A percentile compares a stretch with the other conserved stretches of the same genome.
Conservation (phyloP, 2,888 invertebrate genomes). For the Alcis repandata region DNA sequence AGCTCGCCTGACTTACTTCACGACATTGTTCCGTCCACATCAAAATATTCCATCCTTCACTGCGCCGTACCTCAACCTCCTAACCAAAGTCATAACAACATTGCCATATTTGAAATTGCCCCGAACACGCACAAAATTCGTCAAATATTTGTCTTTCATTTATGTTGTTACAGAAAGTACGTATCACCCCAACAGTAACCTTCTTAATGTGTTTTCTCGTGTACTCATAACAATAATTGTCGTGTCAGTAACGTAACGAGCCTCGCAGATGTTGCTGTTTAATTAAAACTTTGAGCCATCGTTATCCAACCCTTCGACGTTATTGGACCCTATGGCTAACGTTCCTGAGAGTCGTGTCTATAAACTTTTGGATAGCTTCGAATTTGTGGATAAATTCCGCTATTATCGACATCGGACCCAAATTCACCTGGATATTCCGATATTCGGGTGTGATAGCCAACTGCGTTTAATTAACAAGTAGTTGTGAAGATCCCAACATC, state of each 20-base stretch:
- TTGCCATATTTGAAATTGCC: constrained; percentile 11
- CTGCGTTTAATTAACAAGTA: constrained; percentile 59
- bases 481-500: constrained; percentile 54
- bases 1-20: constrained; percentile 34
- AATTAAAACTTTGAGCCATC: constrained; percentile 82
- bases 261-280: constrained; percentile 79
- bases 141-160: constrained; percentile 14
- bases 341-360: constrained; percentile 57
- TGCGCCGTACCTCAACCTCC: constrained; percentile 3
- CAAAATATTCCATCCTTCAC: constrained; percentile 29
- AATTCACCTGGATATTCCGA: constrained; percentile 46
- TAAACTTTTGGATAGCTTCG: constrained; percentile 66
- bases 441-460: constrained; percentile 44
- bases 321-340: constrained; percentile 64
- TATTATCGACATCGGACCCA: constrained; percentile 56
- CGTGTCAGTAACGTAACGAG: constrained; percentile 67
- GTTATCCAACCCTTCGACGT: constrained; percentile 74
- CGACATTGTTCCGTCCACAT: constrained; percentile 26
- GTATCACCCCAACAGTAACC: constrained; percentile 21
- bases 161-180: constrained; percentile 7
- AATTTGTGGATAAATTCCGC: constrained; percentile 60
- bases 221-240: constrained; percentile 74
- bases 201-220: constrained; percentile 64
- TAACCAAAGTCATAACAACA: constrained; percentile 5
- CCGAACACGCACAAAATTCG: constrained; percentile 4